Base-by-base conservation (phyloP, 2,888 invertebrate species). In the Brenthis daphne region DNA sequence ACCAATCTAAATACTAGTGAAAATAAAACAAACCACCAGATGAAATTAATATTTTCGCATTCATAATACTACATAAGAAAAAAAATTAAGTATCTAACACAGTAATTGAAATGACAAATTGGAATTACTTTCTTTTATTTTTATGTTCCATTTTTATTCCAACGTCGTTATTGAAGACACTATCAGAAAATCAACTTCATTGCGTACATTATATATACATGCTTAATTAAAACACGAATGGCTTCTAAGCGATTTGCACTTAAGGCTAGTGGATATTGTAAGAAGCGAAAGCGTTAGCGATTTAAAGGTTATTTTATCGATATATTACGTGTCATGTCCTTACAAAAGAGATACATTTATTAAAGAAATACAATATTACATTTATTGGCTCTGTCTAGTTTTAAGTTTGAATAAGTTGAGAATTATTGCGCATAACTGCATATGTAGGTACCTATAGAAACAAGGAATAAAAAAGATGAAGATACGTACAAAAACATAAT, bases 151-250 rank as follows among this genome's bases (percentile, higher is more conserved):
- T 56, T 61, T 37, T 47, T 55, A 48, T 47, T 14, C 20, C 14
- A 33, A 63, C 37, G 43, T 57, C 43, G 51, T 60, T 64, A 57
- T 68, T 55, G 63, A 68, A 24, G 47, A 50, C 57, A 29, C 6
- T 54, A 63, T 68, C 48, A 65, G 43, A 63, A 51, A 69, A 71
- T 63, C 58, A 71, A 58, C 54, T 58, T 33, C 48, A 24, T 14
- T 61, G 48, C 14, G 54, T 50, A 64, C 57, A 20, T 33, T 56
- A 43, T 55, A 43, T 55, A 54, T 60, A 57, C 64, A 55, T 68
- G 43, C 55, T 64, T 66, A 64, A 63, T 71, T 68, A 71, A 65
- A 68, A 58, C 63, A 69, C 69, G 47, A 69, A 68, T 55, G 71
- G 71, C 65, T 65, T 68, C 65, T 71, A 55, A 68, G 57, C 63